phyloP scores from a whole-genome alignment of 2,797 vertebrate genomes.

The Lithobates pipiens region DNA sequence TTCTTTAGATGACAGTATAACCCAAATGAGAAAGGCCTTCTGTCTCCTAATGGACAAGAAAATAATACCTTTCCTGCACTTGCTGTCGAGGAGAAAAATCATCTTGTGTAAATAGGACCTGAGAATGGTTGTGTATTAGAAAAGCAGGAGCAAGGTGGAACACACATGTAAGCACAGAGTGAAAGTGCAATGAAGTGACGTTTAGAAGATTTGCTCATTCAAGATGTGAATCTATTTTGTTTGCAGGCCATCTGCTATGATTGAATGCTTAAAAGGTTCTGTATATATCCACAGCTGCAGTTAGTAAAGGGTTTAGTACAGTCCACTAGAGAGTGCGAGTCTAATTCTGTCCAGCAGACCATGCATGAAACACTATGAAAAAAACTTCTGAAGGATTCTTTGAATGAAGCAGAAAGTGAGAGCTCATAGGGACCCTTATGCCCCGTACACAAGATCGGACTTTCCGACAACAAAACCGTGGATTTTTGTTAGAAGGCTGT shows the following conservation, averaged over 20 bases:
- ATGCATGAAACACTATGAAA: constrained; percentile 11
- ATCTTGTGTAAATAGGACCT: background rate
- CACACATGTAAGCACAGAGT: background rate
- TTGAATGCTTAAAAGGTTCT: constrained; percentile 13
- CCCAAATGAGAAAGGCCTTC: too few species aligned
- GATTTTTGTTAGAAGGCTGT: too few species aligned
- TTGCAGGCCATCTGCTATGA: constrained; percentile 46
- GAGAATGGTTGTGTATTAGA: background rate
- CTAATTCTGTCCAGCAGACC: constrained; percentile 21
- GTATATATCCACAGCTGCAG: constrained; percentile 44
- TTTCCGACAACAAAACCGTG: too few species aligned
- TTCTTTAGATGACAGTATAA: too few species aligned
- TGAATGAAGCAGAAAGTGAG: background rate
- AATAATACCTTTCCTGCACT: background rate
- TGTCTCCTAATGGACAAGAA: too few species aligned
- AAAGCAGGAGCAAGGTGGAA: background rate
- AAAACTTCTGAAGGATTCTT: constrained; percentile 7
- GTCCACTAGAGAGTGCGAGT: constrained; percentile 30
- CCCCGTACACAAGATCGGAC: too few species aligned
- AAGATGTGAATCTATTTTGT: constrained; percentile 9
- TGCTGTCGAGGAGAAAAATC: background rate
- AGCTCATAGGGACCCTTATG: background rate
- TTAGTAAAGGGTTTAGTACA: constrained; percentile 39
- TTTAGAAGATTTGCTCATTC: background rate
- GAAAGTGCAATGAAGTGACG: background rate